Evolutionary conservation across 2,113 vertebrate genomes (phyloP), one percentile per base, ranked within the genome.

Genomic region (Rhinopomastus cyanomelas): DNA sequence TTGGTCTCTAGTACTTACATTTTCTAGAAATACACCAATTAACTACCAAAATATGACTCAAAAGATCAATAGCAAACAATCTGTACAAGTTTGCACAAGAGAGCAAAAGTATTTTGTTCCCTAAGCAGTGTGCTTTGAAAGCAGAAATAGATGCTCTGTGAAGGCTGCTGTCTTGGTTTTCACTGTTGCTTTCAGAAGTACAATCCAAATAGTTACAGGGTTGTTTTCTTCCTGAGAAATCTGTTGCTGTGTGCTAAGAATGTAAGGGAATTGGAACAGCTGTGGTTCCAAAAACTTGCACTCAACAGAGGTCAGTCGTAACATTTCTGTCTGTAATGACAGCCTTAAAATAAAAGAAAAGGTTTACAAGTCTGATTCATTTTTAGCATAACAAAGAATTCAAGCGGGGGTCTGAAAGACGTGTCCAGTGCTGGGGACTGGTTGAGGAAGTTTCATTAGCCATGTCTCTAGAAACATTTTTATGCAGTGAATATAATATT

Each of bases 41-140:
- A 92, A 72, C 55, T 95, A 82, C 90, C 74, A 83, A 97, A 96
- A 55, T 69, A 78, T 96, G 95, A 95, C 95, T 96, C 91, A 36
- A 85, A 95, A 95, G 81, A 94, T 96, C 81, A 94, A 90, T 90
- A 96, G 86, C 92, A 97, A 96, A 90, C 88, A 96, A 94, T 95
- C 79, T 95, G 76, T 86, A 83, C 81, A 94, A 94, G 94, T 96
- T 97, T 97, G 94, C 56, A 84, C 78, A 92, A 83, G 90, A 95
- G 87, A 96, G 69, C 69, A 61, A 81, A 91, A 95, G 87, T 94
- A 96, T 91, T 95, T 89, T 34, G 64, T 85, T 95, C 77, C 42
- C 2, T 95, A 93, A 93, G 95, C 84, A 95, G 69, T 85, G 89
- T 88, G 49, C 87, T 96, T 96, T 89, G 84, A 87, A 91, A 94